A percentile compares a stretch with the other conserved stretches of the same genome.
These are phyloP conservation scores for Melanotaenia maccullochi DNA, from an alignment of 2,797 vertebrate genomes.

Conservation along the genomic window DNA sequence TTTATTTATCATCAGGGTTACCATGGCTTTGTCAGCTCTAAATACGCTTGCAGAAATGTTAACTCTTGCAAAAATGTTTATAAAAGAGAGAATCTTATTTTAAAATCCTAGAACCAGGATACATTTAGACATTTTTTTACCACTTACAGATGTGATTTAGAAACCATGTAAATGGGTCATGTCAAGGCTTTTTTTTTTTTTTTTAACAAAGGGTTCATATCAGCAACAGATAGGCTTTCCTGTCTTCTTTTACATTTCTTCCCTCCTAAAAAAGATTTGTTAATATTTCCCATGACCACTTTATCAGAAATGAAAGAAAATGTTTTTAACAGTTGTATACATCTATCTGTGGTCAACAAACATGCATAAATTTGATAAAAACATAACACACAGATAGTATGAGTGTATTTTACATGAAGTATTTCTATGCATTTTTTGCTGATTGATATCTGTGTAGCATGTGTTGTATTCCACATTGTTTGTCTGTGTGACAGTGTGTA, in stretches of 20 bases:
- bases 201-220: too few relatives aligned
- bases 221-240: constrained; percentile 18
- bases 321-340: constrained; percentile 32
- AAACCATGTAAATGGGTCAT: not conserved
- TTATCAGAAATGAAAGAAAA: constrained; percentile 45
- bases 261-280: constrained; percentile 12
- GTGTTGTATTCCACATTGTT: not conserved
- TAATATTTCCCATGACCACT: not conserved
- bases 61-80: constrained; percentile 7
- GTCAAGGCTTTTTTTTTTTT: too few relatives aligned
- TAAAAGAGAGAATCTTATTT: constrained; percentile 20
- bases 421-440: constrained; percentile 38
- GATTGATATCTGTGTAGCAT: constrained; percentile 28
- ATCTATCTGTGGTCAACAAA: constrained; percentile 58
- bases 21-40: constrained; percentile 23
- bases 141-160: not conserved
- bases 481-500: constrained; percentile 11
- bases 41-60: constrained; percentile 18
- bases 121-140: not conserved
- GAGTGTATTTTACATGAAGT: constrained; percentile 60
- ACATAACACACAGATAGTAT: constrained; percentile 48
- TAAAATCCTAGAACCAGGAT: constrained; percentile 25
- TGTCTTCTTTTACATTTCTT: constrained; percentile 20
- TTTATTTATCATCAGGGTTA: constrained; percentile 40
- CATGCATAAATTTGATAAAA: constrained; percentile 76